Evolutionary conservation across 53 echinoderm and acorn worm genomes (phyloP), one percentile per base, ranked within the genome.

Genomic region (Paracentrotus lividus): DNA sequence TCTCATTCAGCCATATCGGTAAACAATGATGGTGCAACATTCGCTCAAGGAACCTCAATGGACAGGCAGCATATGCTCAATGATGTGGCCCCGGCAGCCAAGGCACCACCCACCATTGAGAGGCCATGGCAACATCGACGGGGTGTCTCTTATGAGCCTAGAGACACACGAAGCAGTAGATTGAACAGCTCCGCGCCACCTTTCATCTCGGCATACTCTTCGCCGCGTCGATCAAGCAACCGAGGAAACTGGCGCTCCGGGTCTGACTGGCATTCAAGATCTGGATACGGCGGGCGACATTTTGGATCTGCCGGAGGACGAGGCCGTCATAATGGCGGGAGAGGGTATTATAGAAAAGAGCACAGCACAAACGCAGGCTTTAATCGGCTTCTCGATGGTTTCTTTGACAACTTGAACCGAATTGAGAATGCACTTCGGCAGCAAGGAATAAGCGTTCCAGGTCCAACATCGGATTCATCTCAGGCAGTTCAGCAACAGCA

Each of bases 321-420:
- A 8, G 81, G 81, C 47, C 81, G 81, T 13, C 81, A 47, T 26
- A n/a, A 47, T 26, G 47, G 47, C n/a, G 81, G 81, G 47, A 44
- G 81, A 38, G 45, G 47, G 44, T 49, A 81, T 45, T 57, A 40
- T 21, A 64, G 64, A 57, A 89, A 61, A 27, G 57, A 89, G 54
- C 75, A 90, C 49, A 72, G 90, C 75, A 90, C 21, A 24, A 49
- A 90, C 49, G 69, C 47, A 9, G 44, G 55, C 6, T 31, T 92
- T 23, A 81, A 81, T 92, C 92, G 59, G n/a, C 38, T 92, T 12
- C 92, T 92, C 24, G 81, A 81, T 23, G 92, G 92, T 34, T 92
- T 92, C 81, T 92, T 92, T 55, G 77, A 77, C 42, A 92, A 92
- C 53, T 54, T 92, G 81, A 92, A 92, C 43, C 56, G 92, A 14